Evolutionary conservation across 2,113 vertebrate genomes (phyloP).

Genomic region (Nesoenas mayeri): DNA sequence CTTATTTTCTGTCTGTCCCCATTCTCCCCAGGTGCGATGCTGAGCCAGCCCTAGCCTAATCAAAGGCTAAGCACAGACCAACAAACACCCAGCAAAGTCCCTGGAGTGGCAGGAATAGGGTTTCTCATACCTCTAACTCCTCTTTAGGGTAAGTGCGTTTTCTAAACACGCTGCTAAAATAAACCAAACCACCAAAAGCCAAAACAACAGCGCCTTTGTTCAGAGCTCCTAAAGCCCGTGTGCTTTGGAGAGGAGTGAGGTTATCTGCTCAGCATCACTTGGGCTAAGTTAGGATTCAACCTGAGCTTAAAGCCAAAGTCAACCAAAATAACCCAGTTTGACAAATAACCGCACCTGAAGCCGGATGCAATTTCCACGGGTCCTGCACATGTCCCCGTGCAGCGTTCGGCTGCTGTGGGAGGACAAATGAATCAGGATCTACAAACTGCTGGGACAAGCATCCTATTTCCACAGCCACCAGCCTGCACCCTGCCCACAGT

Average conservation of each 20-base stretch:
- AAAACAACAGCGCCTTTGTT: neutral
- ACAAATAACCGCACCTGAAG: neutral
- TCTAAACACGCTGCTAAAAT: neutral
- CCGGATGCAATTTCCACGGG: neutral
- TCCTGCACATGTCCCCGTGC: neutral
- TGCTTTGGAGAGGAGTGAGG: neutral
- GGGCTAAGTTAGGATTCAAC: neutral
- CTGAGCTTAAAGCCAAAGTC: neutral
- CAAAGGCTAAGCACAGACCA: accelerated
- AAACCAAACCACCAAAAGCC: neutral
- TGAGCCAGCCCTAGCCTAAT: neutral
- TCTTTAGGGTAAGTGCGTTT: neutral
- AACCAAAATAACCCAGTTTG: neutral
- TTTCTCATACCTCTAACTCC: neutral
- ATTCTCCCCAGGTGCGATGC: accelerated
- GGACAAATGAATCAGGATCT: neutral
- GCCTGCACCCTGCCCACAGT: accelerated
- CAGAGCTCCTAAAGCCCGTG: accelerated
- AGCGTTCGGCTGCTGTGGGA: accelerated
- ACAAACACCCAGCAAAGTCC: neutral
- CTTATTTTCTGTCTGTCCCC: neutral
- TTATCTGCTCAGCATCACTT: neutral
- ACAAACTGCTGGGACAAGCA: neutral
- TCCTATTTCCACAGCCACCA: neutral
- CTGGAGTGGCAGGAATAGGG: accelerated